These are phyloP conservation scores for Portunus trituberculatus DNA, from an alignment of 1,140 invertebrate species.

Conservation along the genomic window DNA sequence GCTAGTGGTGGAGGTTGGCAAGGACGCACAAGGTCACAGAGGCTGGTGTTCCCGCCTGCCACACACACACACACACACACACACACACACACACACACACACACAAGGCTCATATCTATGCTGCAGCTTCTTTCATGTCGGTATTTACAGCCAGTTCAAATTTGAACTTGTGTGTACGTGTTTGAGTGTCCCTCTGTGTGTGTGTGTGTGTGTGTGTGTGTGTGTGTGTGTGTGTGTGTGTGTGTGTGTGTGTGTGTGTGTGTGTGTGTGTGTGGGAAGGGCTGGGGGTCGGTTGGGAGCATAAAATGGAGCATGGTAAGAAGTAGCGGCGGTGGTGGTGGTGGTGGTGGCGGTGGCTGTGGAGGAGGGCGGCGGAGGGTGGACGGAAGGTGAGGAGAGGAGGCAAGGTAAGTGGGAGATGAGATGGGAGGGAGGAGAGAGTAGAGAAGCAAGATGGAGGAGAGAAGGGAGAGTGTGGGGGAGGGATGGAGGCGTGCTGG, in stretches of 20 bases:
- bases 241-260: constrained; percentile 17
- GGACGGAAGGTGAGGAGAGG: not conserved
- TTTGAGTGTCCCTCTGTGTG: not conserved
- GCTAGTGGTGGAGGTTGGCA: not conserved
- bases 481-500: not conserved
- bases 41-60: not conserved
- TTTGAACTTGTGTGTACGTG: not conserved
- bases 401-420: not conserved
- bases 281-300: not conserved
- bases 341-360: no score
- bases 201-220: not conserved
- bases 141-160: not conserved
- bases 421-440: not conserved
- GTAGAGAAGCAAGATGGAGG: not conserved
- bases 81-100: constrained; percentile 4
- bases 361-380: not conserved
- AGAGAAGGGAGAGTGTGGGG: not conserved
- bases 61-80: not conserved
- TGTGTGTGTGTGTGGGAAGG: not conserved
- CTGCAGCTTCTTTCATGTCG: not conserved
- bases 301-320: not conserved
- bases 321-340: not conserved
- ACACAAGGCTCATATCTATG: not conserved
- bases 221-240: not conserved
- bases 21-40: not conserved